Conservation (phyloP, 2,113 vertebrate species). For the Patagioenas fasciata region DNA sequence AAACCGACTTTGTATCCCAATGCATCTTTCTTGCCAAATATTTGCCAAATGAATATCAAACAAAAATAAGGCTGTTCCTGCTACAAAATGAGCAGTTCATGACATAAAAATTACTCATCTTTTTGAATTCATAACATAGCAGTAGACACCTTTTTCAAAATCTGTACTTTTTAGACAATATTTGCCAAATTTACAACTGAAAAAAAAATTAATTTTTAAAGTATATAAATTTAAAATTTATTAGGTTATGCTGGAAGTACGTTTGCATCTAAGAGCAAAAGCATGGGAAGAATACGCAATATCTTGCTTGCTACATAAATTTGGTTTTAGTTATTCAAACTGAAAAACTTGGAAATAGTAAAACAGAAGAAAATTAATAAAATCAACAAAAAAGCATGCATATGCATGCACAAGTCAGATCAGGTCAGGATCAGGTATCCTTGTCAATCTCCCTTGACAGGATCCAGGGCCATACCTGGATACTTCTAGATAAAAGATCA, state of each 20-base stretch:
- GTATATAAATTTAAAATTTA: neutral
- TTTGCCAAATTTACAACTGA: neutral
- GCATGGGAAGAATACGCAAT: neutral
- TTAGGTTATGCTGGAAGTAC: neutral
- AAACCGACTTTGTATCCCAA: neutral
- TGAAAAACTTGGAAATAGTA: neutral
- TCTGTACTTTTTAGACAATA: neutral
- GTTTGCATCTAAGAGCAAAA: neutral
- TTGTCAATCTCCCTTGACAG: neutral
- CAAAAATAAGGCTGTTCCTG: neutral
- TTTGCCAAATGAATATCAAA: constrained; percentile 9
- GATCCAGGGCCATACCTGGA: neutral
- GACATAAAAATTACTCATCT: neutral
- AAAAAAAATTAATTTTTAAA: neutral
- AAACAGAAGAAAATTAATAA: neutral
- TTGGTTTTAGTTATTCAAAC: neutral
- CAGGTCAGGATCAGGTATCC: neutral
- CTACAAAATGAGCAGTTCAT: neutral
- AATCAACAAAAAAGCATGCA: neutral
- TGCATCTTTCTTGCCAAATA: neutral
- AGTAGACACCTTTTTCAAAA: neutral
- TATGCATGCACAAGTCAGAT: neutral
- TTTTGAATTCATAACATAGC: neutral
- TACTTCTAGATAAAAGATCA: neutral
- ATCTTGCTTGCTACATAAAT: neutral